Conservation (phyloP, 2,797 vertebrate genomes). For the Eulemur albifrons region DNA sequence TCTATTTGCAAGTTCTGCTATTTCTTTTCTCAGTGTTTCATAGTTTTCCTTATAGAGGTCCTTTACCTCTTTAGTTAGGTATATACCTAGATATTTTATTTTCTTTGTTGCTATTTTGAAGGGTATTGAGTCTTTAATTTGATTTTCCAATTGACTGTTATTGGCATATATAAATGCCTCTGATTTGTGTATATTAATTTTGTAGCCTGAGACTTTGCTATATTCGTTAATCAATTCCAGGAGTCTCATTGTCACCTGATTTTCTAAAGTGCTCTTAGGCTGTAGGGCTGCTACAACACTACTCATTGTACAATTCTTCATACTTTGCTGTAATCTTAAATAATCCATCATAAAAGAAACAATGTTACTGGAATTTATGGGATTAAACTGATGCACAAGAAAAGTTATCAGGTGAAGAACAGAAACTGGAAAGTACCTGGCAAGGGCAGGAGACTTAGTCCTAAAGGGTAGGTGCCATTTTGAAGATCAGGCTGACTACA, state of each 20-base stretch:
- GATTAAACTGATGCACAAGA: neutral
- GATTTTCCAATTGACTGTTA: too few species aligned
- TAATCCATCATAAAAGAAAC: neutral
- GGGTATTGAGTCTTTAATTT: too few species aligned
- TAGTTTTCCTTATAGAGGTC: too few species aligned
- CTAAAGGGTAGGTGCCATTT: neutral
- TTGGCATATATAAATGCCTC: too few species aligned
- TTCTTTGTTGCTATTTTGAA: too few species aligned
- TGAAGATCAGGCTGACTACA: neutral
- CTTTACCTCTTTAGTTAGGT: too few species aligned
- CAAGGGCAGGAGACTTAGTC: neutral
- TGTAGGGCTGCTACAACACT: neutral
- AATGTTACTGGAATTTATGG: neutral
- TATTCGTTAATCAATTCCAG: too few species aligned
- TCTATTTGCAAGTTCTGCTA: too few species aligned
- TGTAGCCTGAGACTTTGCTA: too few species aligned
- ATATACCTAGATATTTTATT: too few species aligned
- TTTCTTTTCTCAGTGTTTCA: too few species aligned
- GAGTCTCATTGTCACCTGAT: neutral
- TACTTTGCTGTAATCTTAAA: neutral
- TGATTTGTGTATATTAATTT: too few species aligned
- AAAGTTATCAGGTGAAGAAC: neutral
- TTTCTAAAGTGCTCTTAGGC: neutral
- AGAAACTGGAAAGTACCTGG: neutral
- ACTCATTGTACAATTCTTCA: neutral